Base-by-base conservation (phyloP, 2,113 vertebrate genomes). In the Gymnocephalus cernua region DNA sequence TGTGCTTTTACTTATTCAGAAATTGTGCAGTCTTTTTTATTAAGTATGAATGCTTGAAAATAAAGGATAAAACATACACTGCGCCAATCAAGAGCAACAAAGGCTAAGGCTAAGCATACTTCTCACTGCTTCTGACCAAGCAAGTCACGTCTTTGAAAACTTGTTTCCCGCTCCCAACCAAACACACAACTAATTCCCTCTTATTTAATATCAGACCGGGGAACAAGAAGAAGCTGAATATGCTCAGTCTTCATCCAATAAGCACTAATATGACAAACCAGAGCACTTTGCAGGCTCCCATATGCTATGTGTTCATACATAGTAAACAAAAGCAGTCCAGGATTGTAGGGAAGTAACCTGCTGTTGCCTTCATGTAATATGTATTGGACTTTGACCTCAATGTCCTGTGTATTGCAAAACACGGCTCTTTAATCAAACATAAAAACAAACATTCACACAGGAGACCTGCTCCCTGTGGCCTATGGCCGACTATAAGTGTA, bases 341-440 rank as follows among this genome's bases (percentile, higher is more conserved):
- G 53, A 79, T 63, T 76, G 67, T 32, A 29, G 18, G 70, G 58
- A 51, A 48, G 63, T 59, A 71, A 80, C 65, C 81, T 76, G 74
- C 84, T 81, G 79, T 51, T 80, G 67, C 38, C 67, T 65, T 82
- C 76, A 80, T 79, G 76, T 84, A 91, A 83, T 66, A 88, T 73
- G 77, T 57, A 59, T 77, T 79, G 85, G 65, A 91, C 82, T 90
- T 83, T 92, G 84, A 86, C 85, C 89, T 88, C 74, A 76, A 89
- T 86, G 86, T 78, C 77, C 70, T 66, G 71, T 61, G 44, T 53
- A 76, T 82, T 90, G 63, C 73, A 80, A 85, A 89, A 86, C 79
- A 77, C n/a, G 4, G 48, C 48, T 21, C 51, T 84, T 85, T 68
- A 84, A 88, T 79, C 56, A 83, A 74, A 85, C 66, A 83, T 25